Base-by-base conservation (phyloP, 1,140 invertebrate genomes). In the Pogonognathellus flavescens region DNA sequence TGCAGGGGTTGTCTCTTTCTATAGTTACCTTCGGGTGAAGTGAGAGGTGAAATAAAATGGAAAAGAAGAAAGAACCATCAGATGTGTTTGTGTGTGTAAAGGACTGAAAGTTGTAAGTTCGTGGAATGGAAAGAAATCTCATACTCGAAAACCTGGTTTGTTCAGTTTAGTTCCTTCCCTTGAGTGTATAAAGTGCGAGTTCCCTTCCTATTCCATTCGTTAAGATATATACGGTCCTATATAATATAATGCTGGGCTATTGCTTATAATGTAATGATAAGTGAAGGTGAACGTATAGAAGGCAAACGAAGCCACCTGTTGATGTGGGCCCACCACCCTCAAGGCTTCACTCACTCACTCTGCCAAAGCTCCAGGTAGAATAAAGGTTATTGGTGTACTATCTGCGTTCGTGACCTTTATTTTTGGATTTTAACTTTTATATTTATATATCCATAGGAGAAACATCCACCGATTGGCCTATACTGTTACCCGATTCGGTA, bases 41-140 rank as follows among this genome's bases (percentile, higher is more conserved):
- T 13, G 14, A 72, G 66, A 31, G 13, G 3, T n/a, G 41, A n/a
- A 76, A 70, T 70, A 70, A 70, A 70, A 70, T 41, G 14, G 66
- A 70, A 41, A 70, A 25, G 66, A 70, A 31, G 22, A 16, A 41
- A 70, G 31, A 13, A 20, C 9, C 13, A 31, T 31, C 13, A 70
- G 25, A 18, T 25, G 41, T 76, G 70, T 49, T 25, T 76, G 41
- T 41, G 31, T 76, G 70, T 41, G 70, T n/a, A 18, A 31, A 76
- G 70, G 70, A 41, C 31, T 76, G 70, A 49, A 76, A 76, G 62
- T 66, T 25, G 70, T 76, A 18, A 25, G 70, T 76, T 76, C 70
- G 70, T 76, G 70, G 70, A 76, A 76, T 50, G 70, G 70, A 76
- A 76, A 76, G 70, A 76, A 76, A 76, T 76, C 70, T 76, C 70